Base-by-base conservation (phyloP, 1,140 invertebrate genomes). In the Teleopsis dalmanni region DNA sequence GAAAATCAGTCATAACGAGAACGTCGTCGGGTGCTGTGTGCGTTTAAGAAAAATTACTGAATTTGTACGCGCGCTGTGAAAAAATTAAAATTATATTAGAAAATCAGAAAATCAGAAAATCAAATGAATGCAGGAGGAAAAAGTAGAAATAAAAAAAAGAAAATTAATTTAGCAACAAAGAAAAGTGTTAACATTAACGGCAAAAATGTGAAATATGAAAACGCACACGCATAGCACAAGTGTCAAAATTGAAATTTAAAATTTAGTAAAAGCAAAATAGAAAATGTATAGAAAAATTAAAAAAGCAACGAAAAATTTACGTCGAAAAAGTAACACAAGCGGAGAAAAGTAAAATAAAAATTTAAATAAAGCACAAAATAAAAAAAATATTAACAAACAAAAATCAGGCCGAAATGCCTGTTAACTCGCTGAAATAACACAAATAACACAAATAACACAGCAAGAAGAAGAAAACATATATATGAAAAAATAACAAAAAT, bases 1-100 rank as follows among this genome's bases (percentile, higher is more conserved):
- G 64, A 67, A 64, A 64, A 57, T 69, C 65, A 69, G 65, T 69
- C 65, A 61, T 53, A 69, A 65, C 65, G 65, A 65, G 65, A 65
- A 68, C 65, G 65, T 68, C 65, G 65, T 65, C 62, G 65, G 65
- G 65, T 64, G 58, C 59, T 68, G 65, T 65, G 51, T 60, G 55
- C 53, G 55, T 57, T 51, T 19, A 33, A 29, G 26, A 31, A 53
- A 47, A 38, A 16, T 22, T 59, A 23, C 55, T 47, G 29, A 50
- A 46, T 51, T 57, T 25, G 48, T 48, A 52, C 36, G 48, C 51
- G 35, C 48, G 54, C 42, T 45, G 21, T 58, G 46, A 48, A 50
- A 50, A 50, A 42, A 43, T 16, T 16, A 35, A 53, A 40, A 21
- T 31, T 27, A 42, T 45, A 50, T 25, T 46, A 36, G 37, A 44